These are phyloP conservation scores for Bryconaethiops microstoma DNA, from an alignment of 2,797 vertebrate species.

Conservation along the genomic window DNA sequence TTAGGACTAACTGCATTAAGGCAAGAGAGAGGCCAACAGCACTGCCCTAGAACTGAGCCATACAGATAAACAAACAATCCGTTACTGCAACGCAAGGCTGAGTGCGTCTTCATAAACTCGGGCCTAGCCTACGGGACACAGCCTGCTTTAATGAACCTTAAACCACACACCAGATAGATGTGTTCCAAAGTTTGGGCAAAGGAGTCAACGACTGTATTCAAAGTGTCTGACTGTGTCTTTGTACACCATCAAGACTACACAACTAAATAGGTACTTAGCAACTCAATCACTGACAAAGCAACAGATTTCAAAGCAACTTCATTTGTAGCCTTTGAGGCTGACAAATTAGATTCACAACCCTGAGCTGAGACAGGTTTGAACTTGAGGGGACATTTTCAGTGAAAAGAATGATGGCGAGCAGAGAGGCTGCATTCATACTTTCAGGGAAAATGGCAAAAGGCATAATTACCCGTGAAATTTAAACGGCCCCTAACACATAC, in stretches of 20 bases:
- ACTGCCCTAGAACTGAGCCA: slow-evolving; percentile 47
- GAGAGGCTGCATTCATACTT: slow-evolving; percentile 19
- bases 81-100: slow-evolving; percentile 57
- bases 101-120: slow-evolving; percentile 55
- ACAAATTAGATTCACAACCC: slow-evolving; percentile 2
- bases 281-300: slow-evolving; percentile 4
- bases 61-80: slow-evolving; percentile 59
- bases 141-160: not conserved
- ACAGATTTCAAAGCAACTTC: slow-evolving; percentile 1
- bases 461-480: slow-evolving; percentile 35
- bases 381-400: slow-evolving; percentile 23
- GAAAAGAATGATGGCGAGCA: slow-evolving; percentile 16
- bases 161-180: not conserved
- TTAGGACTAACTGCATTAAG: slow-evolving; percentile 63
- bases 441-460: slow-evolving; percentile 15
- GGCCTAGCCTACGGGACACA: slow-evolving; percentile 17
- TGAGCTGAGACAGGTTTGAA: slow-evolving; percentile 28
- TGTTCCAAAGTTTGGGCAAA: not conserved
- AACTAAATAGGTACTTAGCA: not conserved
- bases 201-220: not conserved
- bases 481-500: slow-evolving; percentile 25
- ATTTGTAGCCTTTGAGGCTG: slow-evolving; percentile 12
- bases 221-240: not conserved
- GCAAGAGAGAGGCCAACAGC: slow-evolving; percentile 41
- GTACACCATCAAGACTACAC: not conserved